Evolutionary conservation across 2,113 vertebrate genomes (phyloP).

Genomic region (Hymenochirus boettgeri): DNA sequence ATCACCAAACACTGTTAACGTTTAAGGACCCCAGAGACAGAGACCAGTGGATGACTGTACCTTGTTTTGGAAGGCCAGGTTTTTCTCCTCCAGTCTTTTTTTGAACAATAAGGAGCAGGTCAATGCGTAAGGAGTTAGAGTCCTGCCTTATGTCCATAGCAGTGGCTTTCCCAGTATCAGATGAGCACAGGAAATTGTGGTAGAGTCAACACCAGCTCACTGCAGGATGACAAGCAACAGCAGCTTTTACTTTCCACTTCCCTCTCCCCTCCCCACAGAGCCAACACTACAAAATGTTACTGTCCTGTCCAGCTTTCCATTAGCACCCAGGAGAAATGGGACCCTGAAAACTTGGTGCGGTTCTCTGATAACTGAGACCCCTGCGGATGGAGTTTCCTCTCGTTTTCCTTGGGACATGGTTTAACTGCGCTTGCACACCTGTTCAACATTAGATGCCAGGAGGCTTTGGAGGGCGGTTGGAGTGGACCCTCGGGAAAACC

Average conservation of each 20-base stretch:
- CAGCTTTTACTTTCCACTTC: slow-evolving; percentile 40
- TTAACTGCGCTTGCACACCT: slow-evolving; percentile 39
- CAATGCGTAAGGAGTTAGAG: slow-evolving; percentile 30
- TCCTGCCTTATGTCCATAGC: slow-evolving; percentile 37
- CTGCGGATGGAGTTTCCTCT: slow-evolving; percentile 43
- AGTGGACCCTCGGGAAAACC: slow-evolving; percentile 15
- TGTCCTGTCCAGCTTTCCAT: slow-evolving; percentile 36
- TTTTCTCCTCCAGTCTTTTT: slow-evolving; percentile 14
- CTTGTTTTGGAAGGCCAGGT: neutral
- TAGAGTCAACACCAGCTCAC: slow-evolving; percentile 11
- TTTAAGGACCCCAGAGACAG: too few species aligned
- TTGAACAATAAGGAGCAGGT: slow-evolving; percentile 31
- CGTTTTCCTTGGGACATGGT: slow-evolving; percentile 38
- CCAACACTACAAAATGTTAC: slow-evolving; percentile 27
- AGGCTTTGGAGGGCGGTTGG: slow-evolving; percentile 21
- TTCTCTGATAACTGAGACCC: slow-evolving; percentile 40
- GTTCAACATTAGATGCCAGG: slow-evolving; percentile 36
- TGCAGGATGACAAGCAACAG: slow-evolving; percentile 19
- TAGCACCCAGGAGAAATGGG: slow-evolving; percentile 39
- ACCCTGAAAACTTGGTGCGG: slow-evolving; percentile 34
- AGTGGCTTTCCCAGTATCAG: slow-evolving; percentile 4
- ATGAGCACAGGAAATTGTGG: neutral
- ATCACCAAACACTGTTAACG: too few species aligned
- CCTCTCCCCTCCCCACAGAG: slow-evolving; percentile 33
- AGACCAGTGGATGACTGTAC: slow-evolving; percentile 22